Evolutionary conservation across 1,140 invertebrate species (phyloP).

Genomic region (Antheraea pernyi): DNA sequence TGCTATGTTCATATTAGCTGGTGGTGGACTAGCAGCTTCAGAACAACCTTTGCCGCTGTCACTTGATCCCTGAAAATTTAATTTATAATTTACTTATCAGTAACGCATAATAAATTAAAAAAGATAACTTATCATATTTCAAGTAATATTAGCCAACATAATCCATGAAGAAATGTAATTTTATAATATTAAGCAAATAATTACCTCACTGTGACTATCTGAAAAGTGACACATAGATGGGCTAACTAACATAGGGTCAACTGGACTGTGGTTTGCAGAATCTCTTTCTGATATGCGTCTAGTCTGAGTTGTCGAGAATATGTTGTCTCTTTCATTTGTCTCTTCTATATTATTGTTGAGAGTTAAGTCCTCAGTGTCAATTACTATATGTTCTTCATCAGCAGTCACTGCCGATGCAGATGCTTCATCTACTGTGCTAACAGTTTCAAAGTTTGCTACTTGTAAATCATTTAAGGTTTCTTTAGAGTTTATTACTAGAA

Average conservation of each 20-base stretch:
- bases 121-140: constrained; percentile 5
- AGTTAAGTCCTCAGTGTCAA: constrained; percentile 49
- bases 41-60: constrained; percentile 88
- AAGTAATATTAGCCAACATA: background rate
- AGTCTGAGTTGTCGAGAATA: constrained; percentile 67
- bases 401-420: constrained; percentile 32
- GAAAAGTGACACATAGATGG: constrained; percentile 83
- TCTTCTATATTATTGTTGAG: constrained; percentile 43
- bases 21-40: constrained; percentile 82
- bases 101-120: background rate
- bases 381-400: constrained; percentile 33
- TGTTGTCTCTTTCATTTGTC: constrained; percentile 52
- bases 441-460: constrained; percentile 34
- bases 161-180: constrained; percentile 11
- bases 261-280: constrained; percentile 85
- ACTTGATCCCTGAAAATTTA: constrained; percentile 82
- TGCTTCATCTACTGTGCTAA: constrained; percentile 44
- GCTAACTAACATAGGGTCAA: constrained; percentile 82
- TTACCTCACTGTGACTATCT: constrained; percentile 84
- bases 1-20: constrained; percentile 67
- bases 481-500: constrained; percentile 30
- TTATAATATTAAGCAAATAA: background rate
- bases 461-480: constrained; percentile 35
- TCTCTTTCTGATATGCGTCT: constrained; percentile 80
- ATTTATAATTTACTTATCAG: constrained; percentile 8